phyloP scores from a whole-genome alignment of 1,140 invertebrate species.

The Trichogramma pretiosum region DNA sequence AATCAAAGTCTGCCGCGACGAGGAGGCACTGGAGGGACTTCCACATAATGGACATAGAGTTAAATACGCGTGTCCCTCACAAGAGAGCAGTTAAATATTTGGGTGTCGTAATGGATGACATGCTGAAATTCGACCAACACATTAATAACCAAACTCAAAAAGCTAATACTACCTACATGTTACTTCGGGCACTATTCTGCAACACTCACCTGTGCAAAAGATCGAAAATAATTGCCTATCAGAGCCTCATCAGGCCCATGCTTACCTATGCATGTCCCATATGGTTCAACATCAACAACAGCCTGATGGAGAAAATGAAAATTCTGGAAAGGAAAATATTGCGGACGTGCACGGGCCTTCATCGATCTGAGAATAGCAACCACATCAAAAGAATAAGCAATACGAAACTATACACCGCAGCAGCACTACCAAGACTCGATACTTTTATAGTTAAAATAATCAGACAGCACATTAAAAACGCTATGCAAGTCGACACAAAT shows the following conservation, averaged over 20 bases:
- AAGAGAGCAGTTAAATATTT: no score
- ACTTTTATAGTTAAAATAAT: no score
- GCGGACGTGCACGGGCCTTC: slow-evolving; percentile 5
- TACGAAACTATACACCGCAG: no score
- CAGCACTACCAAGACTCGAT: no score
- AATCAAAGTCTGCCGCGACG: not conserved
- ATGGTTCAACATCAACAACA: slow-evolving; percentile 20
- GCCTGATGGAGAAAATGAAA: slow-evolving; percentile 16
- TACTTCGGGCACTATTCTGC: slow-evolving; percentile 14
- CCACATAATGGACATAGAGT: not conserved
- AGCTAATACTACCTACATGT: slow-evolving; percentile 17
- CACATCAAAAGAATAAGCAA: no score
- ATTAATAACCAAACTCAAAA: slow-evolving; percentile 14
- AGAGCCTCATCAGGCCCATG: slow-evolving; percentile 20
- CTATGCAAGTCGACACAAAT: no score
- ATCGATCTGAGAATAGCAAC: slow-evolving; percentile 29
- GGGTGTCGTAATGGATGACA: slow-evolving; percentile 15
- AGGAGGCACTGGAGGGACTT: slow-evolving; percentile 8
- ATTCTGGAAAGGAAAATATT: slow-evolving; percentile 12
- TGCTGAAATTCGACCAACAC: slow-evolving; percentile 17
- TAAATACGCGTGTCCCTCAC: slow-evolving; percentile 4
- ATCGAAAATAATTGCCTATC: slow-evolving; percentile 22
- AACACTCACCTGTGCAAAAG: slow-evolving; percentile 9
- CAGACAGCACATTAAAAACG: no score
- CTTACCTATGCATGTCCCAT: slow-evolving; percentile 21